phyloP scores from a whole-genome alignment of 2,888 invertebrate species.

The Ctena decussata region DNA sequence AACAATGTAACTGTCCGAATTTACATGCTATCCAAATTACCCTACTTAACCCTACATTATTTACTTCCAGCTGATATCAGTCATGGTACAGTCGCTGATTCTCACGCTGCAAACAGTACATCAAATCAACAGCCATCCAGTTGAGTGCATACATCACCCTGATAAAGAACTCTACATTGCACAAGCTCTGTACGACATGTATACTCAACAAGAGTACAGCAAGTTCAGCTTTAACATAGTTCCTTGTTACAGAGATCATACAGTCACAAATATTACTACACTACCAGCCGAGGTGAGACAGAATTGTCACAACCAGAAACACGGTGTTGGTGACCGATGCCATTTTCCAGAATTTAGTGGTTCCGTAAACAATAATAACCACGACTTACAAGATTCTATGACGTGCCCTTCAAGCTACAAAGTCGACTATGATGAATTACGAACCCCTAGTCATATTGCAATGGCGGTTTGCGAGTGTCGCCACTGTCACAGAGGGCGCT shows the following conservation, averaged over 20 bases:
- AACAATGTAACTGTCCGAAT: no score
- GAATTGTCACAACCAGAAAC: not conserved
- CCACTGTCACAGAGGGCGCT: conserved; percentile 1
- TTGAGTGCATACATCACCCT: not conserved
- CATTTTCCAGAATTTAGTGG: not conserved
- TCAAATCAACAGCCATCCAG: not conserved
- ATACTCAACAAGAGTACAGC: not conserved
- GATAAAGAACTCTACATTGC: not conserved
- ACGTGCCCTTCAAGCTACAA: not conserved
- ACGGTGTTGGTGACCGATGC: not conserved
- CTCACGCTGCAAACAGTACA: no score
- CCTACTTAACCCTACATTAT: no score
- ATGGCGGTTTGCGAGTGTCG: not conserved
- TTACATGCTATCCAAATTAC: no score
- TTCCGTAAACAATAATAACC: not conserved
- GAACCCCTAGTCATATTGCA: not conserved
- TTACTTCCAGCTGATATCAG: no score
- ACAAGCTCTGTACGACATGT: not conserved
- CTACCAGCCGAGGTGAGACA: not conserved
- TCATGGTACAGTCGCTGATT: no score
- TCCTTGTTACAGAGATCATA: not conserved
- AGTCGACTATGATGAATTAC: not conserved
- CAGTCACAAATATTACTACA: not conserved
- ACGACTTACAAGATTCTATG: not conserved
- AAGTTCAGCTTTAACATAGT: not conserved